phyloP scores from a whole-genome alignment of 2,113 vertebrate genomes.

The Grammomys surdaster region DNA sequence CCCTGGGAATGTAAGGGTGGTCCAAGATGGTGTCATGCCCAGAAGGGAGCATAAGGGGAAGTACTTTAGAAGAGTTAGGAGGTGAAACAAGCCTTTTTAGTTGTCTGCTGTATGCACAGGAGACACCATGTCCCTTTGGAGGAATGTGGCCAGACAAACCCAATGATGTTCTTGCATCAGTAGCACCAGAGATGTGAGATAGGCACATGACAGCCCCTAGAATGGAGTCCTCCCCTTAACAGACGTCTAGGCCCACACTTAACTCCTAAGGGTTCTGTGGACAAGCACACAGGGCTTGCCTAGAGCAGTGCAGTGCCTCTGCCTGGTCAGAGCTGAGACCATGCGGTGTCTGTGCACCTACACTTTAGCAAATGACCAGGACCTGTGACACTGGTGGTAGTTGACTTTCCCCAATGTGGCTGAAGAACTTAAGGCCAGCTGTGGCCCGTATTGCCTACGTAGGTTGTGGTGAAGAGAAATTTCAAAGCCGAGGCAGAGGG shows the following conservation, averaged over 20 bases:
- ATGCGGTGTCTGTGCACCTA: background rate
- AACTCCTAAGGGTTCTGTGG: background rate
- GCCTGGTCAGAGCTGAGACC: too few relatives aligned
- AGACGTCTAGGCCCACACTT: too few relatives aligned
- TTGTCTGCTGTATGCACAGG: too few relatives aligned
- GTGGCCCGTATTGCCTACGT: background rate
- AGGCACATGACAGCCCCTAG: background rate
- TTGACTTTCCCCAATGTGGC: background rate
- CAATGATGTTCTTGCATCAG: too few relatives aligned
- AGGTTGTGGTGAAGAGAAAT: background rate
- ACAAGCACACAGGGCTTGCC: background rate
- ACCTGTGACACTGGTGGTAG: background rate
- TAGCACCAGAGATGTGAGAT: background rate
- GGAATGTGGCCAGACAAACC: background rate
- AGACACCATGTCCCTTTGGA: background rate
- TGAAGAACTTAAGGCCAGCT: background rate
- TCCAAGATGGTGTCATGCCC: fast-evolving
- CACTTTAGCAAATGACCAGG: background rate
- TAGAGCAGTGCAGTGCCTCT: background rate
- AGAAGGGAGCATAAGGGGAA: background rate
- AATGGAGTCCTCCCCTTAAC: background rate
- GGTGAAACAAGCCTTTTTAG: fast-evolving
- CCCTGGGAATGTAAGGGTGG: background rate
- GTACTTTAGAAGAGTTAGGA: background rate
- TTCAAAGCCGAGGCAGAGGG: background rate